A percentile compares a stretch with the other conserved stretches of the same genome.
Evolutionary conservation across 1,140 invertebrate species (phyloP).

Genomic region (Dinoponera quadriceps): DNA sequence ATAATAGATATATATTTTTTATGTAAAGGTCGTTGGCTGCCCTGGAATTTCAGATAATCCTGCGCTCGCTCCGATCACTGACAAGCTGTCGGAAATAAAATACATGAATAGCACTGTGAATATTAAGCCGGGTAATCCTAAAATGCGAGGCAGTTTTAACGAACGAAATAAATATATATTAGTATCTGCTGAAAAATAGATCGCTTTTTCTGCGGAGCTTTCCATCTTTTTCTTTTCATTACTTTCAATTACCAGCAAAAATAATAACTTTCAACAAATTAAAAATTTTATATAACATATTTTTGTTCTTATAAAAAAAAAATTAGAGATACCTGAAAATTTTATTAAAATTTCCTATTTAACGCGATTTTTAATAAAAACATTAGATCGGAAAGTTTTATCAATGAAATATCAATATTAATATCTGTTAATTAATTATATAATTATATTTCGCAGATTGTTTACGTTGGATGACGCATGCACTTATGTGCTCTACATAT

Average conservation of each 20-base stretch:
- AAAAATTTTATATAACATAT: neutral
- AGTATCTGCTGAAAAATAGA: neutral
- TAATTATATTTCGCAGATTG: slow-evolving; percentile 59
- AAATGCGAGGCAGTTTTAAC: neutral
- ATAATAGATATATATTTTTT: neutral
- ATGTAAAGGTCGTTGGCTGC: slow-evolving; percentile 71
- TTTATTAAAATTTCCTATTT: too few species aligned
- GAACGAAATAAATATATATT: neutral
- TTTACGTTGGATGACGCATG: slow-evolving; percentile 70
- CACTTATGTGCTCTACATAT: slow-evolving; percentile 77
- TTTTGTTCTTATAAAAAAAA: neutral
- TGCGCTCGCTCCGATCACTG: slow-evolving; percentile 78
- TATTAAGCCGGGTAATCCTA: slow-evolving; percentile 76
- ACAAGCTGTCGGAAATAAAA: slow-evolving; percentile 79
- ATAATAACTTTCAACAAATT: neutral
- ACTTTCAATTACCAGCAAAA: neutral
- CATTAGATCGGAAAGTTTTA: too few species aligned
- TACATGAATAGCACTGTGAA: slow-evolving; percentile 72
- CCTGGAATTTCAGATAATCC: slow-evolving; percentile 81
- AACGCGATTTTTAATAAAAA: too few species aligned
- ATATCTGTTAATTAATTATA: neutral
- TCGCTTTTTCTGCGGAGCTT: neutral
- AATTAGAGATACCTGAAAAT: too few species aligned
- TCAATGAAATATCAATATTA: neutral
- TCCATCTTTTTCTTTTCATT: neutral